Evolutionary conservation across 2,888 invertebrate genomes (phyloP).

Genomic region (Limnephilus marmoratus): DNA sequence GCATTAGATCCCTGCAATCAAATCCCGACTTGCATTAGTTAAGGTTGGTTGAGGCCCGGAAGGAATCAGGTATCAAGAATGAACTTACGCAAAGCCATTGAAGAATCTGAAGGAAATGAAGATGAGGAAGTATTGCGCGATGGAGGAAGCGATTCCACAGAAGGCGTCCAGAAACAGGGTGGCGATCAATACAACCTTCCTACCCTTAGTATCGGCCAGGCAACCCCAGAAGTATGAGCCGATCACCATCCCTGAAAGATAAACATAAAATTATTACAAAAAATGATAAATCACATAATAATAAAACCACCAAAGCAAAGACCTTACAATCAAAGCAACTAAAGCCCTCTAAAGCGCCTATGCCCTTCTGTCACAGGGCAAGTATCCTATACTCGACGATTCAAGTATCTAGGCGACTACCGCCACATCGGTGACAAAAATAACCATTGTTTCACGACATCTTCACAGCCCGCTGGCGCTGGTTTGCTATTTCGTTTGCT

Average conservation of each 20-base stretch:
- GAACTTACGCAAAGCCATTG: slow-evolving; percentile 88
- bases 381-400: no score
- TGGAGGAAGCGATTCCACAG: slow-evolving; percentile 84
- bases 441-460: no score
- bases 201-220: slow-evolving; percentile 89
- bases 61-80: neutral
- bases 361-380: no score
- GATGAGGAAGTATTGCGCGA: slow-evolving; percentile 84
- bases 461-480: no score
- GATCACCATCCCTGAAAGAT: slow-evolving; percentile 84
- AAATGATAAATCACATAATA: neutral
- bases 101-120: slow-evolving; percentile 86
- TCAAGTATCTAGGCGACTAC: no score
- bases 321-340: no score
- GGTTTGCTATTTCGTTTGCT: no score
- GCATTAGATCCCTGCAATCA: no score
- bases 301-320: no score
- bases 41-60: slow-evolving; percentile 75
- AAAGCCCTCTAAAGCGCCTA: no score
- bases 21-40: no score
- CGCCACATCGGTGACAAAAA: no score
- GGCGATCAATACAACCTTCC: slow-evolving; percentile 84
- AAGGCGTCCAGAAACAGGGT: slow-evolving; percentile 86
- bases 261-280: neutral
- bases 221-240: slow-evolving; percentile 92